Base-by-base conservation (phyloP, 53 echinoderm and acorn worm species). In the Patiria pectinifera region DNA sequence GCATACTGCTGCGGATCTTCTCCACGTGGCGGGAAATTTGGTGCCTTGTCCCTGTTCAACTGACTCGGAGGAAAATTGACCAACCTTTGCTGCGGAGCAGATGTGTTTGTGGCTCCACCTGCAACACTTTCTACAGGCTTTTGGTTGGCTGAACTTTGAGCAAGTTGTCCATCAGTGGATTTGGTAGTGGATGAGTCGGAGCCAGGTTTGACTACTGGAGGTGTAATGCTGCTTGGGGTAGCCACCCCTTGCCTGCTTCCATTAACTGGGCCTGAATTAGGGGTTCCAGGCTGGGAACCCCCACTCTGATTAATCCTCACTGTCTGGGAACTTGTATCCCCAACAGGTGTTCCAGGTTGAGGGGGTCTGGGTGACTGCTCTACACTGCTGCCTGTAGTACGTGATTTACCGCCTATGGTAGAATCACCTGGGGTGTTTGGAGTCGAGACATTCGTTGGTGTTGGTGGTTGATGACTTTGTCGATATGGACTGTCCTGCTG, bases 1-100 rank as follows among this genome's bases (percentile, higher is more conserved):
- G 99, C 96, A 92, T 96, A 99, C 91, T 99, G 99, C 87, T 97
- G 94, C 58, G 95, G 92, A 92, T 99, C 97, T 86, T 99, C 99
- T 18, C 99, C 99, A 71, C 99, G 94, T 15, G 99, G 99, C 2
- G 99, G 99, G 89, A 99, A 99, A 87, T 99, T 99, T 45, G 99
- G 99, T 18, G 99, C 99, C 87, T 99, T 99, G 92, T 97, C 97
- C 13, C 99, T 83, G 83, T 99, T 99, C 59, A 99, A 89, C 87
- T 97, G 96, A 75, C 99, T 99, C 3, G 99, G 89, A 45, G 99
- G 99, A 88, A 99, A 99, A 43, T 99, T 97, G 13, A 99, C 99
- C 61, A 99, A 91, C 35, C 96, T 94, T 60, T 96, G 96, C 69
- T 96, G 97, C 10, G 94, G 82, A 47, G 91, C 82, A 81, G 90